Conservation (phyloP, 2,113 vertebrate species). For the Embiotoca jacksoni region DNA sequence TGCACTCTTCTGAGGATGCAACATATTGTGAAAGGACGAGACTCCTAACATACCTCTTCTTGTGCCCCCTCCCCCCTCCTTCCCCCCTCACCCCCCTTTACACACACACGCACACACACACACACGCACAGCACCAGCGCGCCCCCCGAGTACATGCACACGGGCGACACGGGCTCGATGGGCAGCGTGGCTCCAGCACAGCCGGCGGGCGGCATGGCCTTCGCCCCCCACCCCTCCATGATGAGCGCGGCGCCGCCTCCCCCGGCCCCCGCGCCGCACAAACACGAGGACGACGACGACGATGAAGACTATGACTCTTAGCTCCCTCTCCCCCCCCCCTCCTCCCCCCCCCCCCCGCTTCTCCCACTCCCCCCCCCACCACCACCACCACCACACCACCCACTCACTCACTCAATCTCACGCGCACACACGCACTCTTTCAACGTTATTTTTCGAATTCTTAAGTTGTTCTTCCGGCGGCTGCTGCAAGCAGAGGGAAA, state of each 20-base stretch:
- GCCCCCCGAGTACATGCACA: constrained; percentile 77
- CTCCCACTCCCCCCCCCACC: not conserved
- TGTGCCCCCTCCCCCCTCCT: not conserved
- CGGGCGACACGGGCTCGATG: constrained; percentile 66
- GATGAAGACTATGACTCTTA: constrained; percentile 94
- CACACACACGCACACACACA: too few species aligned
- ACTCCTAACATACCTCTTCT: not conserved
- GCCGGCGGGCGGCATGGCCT: constrained; percentile 73
- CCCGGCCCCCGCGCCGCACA: constrained; percentile 62
- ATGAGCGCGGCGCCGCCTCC: constrained; percentile 72
- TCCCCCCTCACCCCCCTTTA: not conserved
- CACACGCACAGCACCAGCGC: constrained; percentile 49
- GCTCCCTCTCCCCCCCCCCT: constrained; percentile 58
- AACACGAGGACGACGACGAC: constrained; percentile 78
- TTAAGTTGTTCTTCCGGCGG: constrained; percentile 65
- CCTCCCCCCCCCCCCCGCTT: not conserved
- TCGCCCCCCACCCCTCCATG: constrained; percentile 78
- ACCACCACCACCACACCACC: not conserved
- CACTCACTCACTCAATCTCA: not conserved
- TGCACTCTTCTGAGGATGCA: too few species aligned
- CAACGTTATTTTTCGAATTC: constrained; percentile 63
- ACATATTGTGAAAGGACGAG: too few species aligned
- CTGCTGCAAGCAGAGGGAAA: constrained; percentile 55
- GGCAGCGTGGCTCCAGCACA: constrained; percentile 65
- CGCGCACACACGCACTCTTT: constrained; percentile 5